Percentiles rank a stretch among this genome's conserved stretches.
phyloP scores from a whole-genome alignment of 2,888 invertebrate genomes.

The Capitulum mitella region DNA sequence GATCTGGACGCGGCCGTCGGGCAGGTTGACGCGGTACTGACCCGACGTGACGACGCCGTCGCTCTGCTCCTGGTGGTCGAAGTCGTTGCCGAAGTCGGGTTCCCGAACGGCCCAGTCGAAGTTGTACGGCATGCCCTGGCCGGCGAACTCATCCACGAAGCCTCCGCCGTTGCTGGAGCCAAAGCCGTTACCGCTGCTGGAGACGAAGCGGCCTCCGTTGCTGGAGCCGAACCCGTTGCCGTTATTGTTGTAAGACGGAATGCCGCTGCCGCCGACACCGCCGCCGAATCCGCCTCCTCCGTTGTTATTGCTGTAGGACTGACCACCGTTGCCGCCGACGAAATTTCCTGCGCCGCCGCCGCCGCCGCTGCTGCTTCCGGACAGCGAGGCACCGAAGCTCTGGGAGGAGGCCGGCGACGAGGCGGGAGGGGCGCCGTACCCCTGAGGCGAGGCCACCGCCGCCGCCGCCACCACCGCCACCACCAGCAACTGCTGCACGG shows the following conservation, averaged over 20 bases:
- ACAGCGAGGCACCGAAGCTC: not conserved
- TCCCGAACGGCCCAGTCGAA: conserved; percentile 24
- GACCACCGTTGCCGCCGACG: too few species aligned
- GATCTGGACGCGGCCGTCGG: conserved; percentile 1
- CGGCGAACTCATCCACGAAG: not conserved
- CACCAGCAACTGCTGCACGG: not conserved
- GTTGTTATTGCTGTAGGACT: not conserved
- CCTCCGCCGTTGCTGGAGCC: not conserved
- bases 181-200: not conserved
- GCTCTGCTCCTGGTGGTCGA: conserved; percentile 15
- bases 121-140: conserved; percentile 23
- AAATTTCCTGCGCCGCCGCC: not conserved
- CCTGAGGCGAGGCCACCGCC: not conserved
- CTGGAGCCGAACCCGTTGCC: not conserved
- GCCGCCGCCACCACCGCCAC: not conserved
- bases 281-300: not conserved
- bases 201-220: too few species aligned
- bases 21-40: conserved; percentile 8
- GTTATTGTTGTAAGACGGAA: not conserved
- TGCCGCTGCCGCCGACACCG: not conserved
- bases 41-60: not conserved
- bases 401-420: not conserved
- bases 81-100: conserved; percentile 28
- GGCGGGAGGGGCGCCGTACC: conserved; percentile 1
- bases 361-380: not conserved